Percentiles rank a stretch among this genome's conserved stretches.
These are phyloP conservation scores for Mus pahari DNA, from an alignment of 2,113 vertebrate genomes.

Conservation along the genomic window DNA sequence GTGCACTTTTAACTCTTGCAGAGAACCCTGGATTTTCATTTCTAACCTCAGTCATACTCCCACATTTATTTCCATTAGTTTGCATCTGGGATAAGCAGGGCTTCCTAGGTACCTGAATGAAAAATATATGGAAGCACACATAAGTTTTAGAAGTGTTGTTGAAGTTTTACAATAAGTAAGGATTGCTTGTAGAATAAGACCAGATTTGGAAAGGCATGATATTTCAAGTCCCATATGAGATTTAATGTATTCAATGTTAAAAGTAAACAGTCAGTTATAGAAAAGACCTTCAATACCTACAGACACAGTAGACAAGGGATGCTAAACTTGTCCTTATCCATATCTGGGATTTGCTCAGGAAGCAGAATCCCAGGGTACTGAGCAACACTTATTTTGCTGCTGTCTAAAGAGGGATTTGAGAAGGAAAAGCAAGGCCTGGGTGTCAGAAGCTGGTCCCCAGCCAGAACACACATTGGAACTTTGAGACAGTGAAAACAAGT, in stretches of 20 bases:
- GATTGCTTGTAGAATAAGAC: not conserved
- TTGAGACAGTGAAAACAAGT: too few species aligned
- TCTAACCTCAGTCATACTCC: too few species aligned
- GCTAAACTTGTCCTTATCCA: not conserved
- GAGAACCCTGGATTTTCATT: too few species aligned
- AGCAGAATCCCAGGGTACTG: not conserved
- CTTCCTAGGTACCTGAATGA: too few species aligned
- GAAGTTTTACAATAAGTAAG: not conserved
- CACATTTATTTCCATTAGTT: not conserved
- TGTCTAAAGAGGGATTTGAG: not conserved
- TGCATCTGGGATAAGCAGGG: not conserved
- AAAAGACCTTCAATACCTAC: accelerated
- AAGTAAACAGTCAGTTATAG: not conserved
- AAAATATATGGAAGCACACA: not conserved
- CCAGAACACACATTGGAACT: not conserved
- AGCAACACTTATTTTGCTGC: too few species aligned
- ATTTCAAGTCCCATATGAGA: not conserved
- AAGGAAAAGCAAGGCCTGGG: not conserved
- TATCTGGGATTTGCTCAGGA: not conserved
- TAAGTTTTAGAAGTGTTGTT: not conserved
- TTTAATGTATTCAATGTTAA: not conserved
- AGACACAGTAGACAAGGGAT: too few species aligned
- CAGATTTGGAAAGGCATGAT: not conserved
- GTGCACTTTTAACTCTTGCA: too few species aligned
- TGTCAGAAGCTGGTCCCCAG: not conserved